Percentiles rank a stretch among this genome's conserved stretches.
These are phyloP conservation scores for Laspeyria flexula DNA, from an alignment of 2,888 invertebrate species.

Conservation along the genomic window DNA sequence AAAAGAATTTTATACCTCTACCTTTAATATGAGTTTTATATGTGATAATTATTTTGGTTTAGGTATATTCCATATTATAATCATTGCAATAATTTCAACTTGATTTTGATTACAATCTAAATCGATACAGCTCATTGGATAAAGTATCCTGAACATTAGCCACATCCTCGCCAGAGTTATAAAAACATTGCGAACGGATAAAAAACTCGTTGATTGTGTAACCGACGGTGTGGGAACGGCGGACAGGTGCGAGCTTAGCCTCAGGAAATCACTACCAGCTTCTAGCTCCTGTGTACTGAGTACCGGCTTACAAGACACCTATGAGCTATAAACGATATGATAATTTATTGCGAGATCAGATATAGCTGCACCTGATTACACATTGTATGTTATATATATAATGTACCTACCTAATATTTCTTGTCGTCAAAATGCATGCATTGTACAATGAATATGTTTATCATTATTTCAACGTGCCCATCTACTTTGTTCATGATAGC, in stretches of 20 bases:
- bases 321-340: constrained; percentile 24
- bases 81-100: too few relatives aligned
- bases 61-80: too few relatives aligned
- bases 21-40: too few relatives aligned
- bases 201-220: constrained; percentile 76
- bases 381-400: neutral
- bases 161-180: constrained; percentile 62
- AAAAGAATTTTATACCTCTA: too few relatives aligned
- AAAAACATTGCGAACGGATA: constrained; percentile 73
- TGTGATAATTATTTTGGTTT: too few relatives aligned
- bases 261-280: constrained; percentile 74
- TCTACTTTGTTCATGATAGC: too few relatives aligned
- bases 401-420: too few relatives aligned
- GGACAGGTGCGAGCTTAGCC: constrained; percentile 70
- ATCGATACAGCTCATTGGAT: constrained; percentile 27
- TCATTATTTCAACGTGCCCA: too few relatives aligned
- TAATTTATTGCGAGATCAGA: constrained; percentile 46
- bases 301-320: constrained; percentile 36
- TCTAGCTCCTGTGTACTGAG: constrained; percentile 54
- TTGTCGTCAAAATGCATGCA: too few relatives aligned
- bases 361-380: constrained; percentile 12
- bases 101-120: constrained; percentile 6
- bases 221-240: constrained; percentile 72
- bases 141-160: constrained; percentile 44
- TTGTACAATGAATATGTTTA: too few relatives aligned